These are phyloP conservation scores for Pseudobourletiella spinata DNA, from an alignment of 1,140 invertebrate species.

Conservation along the genomic window DNA sequence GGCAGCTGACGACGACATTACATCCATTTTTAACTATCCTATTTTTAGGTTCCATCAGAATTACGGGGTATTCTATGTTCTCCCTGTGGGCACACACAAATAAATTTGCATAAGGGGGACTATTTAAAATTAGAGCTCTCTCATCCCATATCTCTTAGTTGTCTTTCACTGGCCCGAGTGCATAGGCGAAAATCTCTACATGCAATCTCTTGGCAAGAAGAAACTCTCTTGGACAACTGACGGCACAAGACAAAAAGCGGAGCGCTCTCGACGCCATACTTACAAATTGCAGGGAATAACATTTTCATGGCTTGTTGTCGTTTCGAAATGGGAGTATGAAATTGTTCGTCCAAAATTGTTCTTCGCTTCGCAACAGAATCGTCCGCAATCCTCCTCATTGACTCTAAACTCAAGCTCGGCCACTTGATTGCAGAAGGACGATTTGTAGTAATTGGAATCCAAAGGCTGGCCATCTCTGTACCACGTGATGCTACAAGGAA, in stretches of 20 bases:
- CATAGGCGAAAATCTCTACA: too few species aligned
- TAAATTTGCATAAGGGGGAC: too few species aligned
- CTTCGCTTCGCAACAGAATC: background rate
- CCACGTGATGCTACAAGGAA: conserved; percentile 7
- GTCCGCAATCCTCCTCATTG: background rate
- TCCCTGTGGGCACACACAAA: too few species aligned
- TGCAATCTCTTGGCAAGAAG: too few species aligned
- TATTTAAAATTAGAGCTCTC: too few species aligned
- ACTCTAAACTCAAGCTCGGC: background rate
- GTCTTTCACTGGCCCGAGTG: too few species aligned
- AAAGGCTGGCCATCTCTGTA: conserved; percentile 1
- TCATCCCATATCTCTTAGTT: too few species aligned
- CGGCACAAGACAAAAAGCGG: too few species aligned
- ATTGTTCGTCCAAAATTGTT: background rate
- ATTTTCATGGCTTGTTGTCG: background rate
- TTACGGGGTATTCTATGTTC: background rate
- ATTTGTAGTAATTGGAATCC: background rate
- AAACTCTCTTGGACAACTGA: too few species aligned
- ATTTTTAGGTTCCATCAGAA: conserved; percentile 9
- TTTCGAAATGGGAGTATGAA: conserved; percentile 8
- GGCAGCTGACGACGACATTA: conserved; percentile 7
- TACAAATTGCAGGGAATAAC: conserved; percentile 9
- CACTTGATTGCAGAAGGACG: background rate
- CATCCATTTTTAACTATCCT: conserved; percentile 7
- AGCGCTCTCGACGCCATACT: too few species aligned